phyloP scores from a whole-genome alignment of 2,888 invertebrate genomes.

The Gerris lacustris region DNA sequence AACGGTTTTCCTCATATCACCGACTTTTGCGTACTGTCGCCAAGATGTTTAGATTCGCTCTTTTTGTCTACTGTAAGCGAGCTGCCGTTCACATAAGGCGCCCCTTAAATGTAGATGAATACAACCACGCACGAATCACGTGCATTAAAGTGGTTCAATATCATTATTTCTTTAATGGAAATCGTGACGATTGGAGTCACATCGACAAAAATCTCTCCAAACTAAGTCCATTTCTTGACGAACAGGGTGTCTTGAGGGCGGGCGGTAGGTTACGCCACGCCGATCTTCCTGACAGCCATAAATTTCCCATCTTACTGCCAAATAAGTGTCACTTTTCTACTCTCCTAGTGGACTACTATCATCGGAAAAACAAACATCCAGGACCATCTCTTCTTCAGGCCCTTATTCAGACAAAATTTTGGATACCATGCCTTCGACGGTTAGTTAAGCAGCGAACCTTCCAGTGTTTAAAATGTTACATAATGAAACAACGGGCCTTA shows the following conservation, averaged over 20 bases:
- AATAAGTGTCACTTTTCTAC: neutral
- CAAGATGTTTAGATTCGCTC: too few species aligned
- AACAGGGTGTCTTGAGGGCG: neutral
- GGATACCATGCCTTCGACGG: neutral
- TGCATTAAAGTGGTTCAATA: neutral
- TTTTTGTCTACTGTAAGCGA: too few species aligned
- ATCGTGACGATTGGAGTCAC: too few species aligned
- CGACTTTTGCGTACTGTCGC: too few species aligned
- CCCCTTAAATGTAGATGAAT: too few species aligned
- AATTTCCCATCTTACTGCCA: neutral
- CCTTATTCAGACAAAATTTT: neutral
- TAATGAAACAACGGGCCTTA: neutral
- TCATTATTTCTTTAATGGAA: neutral
- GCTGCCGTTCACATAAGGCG: constrained; percentile 9
- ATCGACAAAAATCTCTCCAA: too few species aligned
- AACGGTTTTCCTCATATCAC: too few species aligned
- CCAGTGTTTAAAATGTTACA: constrained; percentile 4
- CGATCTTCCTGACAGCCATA: neutral
- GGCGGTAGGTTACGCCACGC: neutral
- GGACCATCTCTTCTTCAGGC: neutral
- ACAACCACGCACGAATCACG: neutral
- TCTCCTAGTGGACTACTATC: neutral
- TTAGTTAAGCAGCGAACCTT: neutral
- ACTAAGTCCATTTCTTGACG: neutral
- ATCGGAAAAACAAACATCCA: neutral